phyloP scores from a whole-genome alignment of 1,140 invertebrate species.

The Drosophila bipectinata region DNA sequence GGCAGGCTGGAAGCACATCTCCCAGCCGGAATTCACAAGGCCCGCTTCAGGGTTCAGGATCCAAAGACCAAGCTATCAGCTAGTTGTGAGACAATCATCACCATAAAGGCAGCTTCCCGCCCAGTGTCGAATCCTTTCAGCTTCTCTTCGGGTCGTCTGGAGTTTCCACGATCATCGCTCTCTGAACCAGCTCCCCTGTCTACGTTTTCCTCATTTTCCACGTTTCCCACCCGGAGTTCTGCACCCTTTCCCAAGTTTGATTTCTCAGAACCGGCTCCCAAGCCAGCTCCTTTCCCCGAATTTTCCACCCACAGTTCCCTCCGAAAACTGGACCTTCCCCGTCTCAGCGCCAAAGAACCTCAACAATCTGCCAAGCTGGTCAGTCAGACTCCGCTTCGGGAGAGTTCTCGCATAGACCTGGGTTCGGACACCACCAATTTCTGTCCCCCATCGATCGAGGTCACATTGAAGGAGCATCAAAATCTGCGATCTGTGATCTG shows the following conservation, averaged over 20 bases:
- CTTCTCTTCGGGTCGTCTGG: not conserved
- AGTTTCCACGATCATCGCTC: slow-evolving; percentile 1
- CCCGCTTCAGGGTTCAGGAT: slow-evolving; percentile 87
- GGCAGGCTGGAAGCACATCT: slow-evolving; percentile 87
- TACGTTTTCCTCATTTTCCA: not conserved
- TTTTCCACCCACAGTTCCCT: slow-evolving; percentile 12
- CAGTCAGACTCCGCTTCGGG: not conserved
- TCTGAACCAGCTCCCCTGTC: slow-evolving; percentile 18
- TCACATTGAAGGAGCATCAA: slow-evolving; percentile 85
- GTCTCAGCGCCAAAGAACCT: not conserved
- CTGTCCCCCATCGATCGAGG: slow-evolving; percentile 88
- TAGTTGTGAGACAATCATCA: slow-evolving; percentile 87
- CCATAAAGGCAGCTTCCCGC: slow-evolving; percentile 84
- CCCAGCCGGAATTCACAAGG: slow-evolving; percentile 85
- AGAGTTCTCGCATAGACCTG: slow-evolving; percentile 44
- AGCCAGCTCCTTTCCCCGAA: slow-evolving; percentile 14
- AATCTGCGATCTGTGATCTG: slow-evolving; percentile 86
- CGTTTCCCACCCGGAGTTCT: not conserved
- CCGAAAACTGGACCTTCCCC: slow-evolving; percentile 1
- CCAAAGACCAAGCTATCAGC: slow-evolving; percentile 85
- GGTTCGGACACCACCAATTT: slow-evolving; percentile 61
- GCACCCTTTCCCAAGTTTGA: slow-evolving; percentile 2
- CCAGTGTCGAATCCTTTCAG: not conserved
- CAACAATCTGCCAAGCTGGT: slow-evolving; percentile 17
- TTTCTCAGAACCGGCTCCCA: not conserved